Conservation (phyloP, 2,888 invertebrate species). For the Pomacea canaliculata region DNA sequence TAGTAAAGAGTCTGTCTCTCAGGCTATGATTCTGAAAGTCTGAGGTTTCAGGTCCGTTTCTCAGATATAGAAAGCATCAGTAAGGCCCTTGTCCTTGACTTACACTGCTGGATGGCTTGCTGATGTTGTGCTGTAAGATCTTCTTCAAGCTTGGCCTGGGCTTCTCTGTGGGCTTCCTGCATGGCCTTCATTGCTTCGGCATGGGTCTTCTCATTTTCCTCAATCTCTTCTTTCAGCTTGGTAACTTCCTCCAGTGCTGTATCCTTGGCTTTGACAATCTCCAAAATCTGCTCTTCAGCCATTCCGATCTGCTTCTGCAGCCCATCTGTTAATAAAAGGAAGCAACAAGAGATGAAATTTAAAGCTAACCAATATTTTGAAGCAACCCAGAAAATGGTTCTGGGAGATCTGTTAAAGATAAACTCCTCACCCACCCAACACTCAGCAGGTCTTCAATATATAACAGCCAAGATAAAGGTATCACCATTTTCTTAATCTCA, state of each 20-base stretch:
- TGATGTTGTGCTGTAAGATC: conserved; percentile 48
- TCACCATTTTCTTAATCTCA: too few relatives aligned
- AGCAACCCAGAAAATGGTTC: too few relatives aligned
- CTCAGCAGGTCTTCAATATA: too few relatives aligned
- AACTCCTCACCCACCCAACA: too few relatives aligned
- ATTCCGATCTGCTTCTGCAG: conserved; percentile 34
- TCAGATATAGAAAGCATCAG: too few relatives aligned
- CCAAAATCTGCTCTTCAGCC: conserved; percentile 37
- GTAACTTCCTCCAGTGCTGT: conserved; percentile 29
- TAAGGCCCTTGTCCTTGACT: conserved; percentile 3
- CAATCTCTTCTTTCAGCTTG: conserved; percentile 24
- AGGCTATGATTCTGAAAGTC: too few relatives aligned
- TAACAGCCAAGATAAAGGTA: too few relatives aligned
- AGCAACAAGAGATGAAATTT: too few relatives aligned
- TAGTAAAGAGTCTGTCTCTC: too few relatives aligned
- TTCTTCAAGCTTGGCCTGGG: conserved; percentile 37
- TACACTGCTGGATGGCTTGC: conserved; percentile 38
- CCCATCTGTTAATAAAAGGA: conserved; percentile 30
- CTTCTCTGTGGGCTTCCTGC: conserved; percentile 36
- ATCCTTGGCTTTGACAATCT: conserved; percentile 37
- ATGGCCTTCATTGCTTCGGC: conserved; percentile 9
- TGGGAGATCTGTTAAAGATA: too few relatives aligned
- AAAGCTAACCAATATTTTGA: too few relatives aligned
- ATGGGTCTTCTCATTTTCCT: conserved; percentile 25
- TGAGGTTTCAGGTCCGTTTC: too few relatives aligned